Evolutionary conservation across 2,797 vertebrate species (phyloP).

Genomic region (Masticophis lateralis): DNA sequence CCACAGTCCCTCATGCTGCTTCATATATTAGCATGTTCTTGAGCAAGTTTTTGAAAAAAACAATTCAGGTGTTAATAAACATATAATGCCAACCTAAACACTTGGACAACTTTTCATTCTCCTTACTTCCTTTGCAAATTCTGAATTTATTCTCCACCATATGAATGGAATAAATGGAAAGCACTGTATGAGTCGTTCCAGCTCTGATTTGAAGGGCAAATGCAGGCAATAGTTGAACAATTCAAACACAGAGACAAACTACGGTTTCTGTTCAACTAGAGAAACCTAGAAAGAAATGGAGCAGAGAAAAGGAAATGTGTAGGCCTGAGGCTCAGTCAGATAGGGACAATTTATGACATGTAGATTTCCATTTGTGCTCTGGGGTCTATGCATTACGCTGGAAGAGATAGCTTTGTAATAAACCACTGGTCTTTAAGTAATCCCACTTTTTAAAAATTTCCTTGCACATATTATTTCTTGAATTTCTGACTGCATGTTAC

Average conservation of each 20-base stretch:
- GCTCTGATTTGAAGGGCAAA: neutral
- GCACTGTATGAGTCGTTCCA: neutral
- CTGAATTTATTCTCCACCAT: neutral
- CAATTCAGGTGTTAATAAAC: neutral
- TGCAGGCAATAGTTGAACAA: neutral
- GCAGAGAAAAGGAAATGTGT: neutral
- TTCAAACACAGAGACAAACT: neutral
- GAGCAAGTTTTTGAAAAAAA: neutral
- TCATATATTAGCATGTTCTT: neutral
- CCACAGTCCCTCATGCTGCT: no score
- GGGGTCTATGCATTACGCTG: neutral
- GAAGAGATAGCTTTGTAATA: neutral
- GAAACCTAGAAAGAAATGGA: neutral
- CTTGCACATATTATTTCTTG: neutral
- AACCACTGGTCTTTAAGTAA: neutral
- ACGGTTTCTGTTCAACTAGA: neutral
- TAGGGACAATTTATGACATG: neutral
- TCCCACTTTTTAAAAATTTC: neutral
- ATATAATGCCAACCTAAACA: neutral
- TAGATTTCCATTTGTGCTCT: neutral
- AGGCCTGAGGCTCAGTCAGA: neutral
- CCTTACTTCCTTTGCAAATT: neutral
- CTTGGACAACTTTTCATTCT: no score
- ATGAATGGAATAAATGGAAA: neutral
- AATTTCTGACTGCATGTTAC: conserved; percentile 13